phyloP scores from a whole-genome alignment of 2,113 vertebrate genomes.

The Neogobius melanostomus region DNA sequence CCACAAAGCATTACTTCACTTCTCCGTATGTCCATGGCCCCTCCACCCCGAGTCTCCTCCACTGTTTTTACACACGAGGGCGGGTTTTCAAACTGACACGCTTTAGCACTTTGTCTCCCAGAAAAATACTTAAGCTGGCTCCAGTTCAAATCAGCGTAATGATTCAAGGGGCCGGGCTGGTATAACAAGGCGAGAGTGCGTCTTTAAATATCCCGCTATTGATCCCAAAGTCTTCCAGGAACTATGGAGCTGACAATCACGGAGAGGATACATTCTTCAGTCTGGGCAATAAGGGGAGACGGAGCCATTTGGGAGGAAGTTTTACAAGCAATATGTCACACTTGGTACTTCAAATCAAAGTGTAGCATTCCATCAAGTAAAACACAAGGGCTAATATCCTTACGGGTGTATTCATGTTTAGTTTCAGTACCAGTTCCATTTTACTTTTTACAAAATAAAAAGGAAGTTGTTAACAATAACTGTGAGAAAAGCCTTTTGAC shows the following conservation, averaged over 20 bases:
- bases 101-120: neutral
- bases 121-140: neutral
- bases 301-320: neutral
- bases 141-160: neutral
- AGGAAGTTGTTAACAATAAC: no score
- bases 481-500: no score
- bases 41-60: constrained; percentile 31
- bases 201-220: constrained; percentile 1
- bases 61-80: constrained; percentile 10
- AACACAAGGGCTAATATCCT: neutral
- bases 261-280: constrained; percentile 1
- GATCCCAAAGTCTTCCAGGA: constrained; percentile 10
- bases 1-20: constrained; percentile 69
- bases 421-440: no score
- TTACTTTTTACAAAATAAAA: no score
- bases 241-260: neutral
- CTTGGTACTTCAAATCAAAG: neutral
- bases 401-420: no score
- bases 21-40: constrained; percentile 18
- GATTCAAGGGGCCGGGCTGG: neutral
- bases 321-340: neutral
- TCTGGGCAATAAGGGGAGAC: neutral
- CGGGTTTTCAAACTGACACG: neutral
- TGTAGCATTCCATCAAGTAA: neutral
- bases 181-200: neutral